These are phyloP conservation scores for Barypeithes pellucidus DNA, from an alignment of 2,888 invertebrate species.

Conservation along the genomic window DNA sequence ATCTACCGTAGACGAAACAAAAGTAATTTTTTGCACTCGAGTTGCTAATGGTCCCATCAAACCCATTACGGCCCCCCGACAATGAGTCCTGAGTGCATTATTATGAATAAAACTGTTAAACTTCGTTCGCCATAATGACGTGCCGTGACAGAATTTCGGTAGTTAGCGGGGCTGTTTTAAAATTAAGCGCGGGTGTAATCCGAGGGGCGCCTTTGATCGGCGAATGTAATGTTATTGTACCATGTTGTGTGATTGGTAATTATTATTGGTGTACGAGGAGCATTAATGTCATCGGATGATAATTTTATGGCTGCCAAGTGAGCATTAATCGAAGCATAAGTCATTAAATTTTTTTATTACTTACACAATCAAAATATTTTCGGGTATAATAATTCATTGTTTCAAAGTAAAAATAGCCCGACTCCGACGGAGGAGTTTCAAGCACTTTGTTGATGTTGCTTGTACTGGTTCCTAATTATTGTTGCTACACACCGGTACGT, in stretches of 20 bases:
- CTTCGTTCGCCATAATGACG: constrained; percentile 49
- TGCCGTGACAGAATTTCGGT: constrained; percentile 37
- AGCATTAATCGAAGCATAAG: background rate
- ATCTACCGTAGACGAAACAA: constrained; percentile 22
- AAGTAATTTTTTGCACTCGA: constrained; percentile 54
- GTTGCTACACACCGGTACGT: too few species aligned
- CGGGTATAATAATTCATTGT: too few species aligned
- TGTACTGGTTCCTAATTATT: too few species aligned
- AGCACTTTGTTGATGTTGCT: too few species aligned
- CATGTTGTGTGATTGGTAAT: constrained; percentile 36
- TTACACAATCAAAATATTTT: background rate
- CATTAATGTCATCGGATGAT: constrained; percentile 12
- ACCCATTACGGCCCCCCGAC: constrained; percentile 54
- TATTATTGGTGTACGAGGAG: constrained; percentile 31
- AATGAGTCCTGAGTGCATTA: constrained; percentile 58
- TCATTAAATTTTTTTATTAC: background rate
- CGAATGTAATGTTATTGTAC: constrained; percentile 12
- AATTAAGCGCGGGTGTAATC: constrained; percentile 45
- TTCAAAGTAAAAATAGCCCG: too few species aligned
- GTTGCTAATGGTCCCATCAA: constrained; percentile 54
- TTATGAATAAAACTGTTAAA: constrained; percentile 53
- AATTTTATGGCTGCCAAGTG: constrained; percentile 5
- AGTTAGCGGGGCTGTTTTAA: constrained; percentile 49
- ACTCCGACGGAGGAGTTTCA: too few species aligned
- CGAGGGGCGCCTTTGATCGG: constrained; percentile 22